These are phyloP conservation scores for Echinometra lucunter DNA, from an alignment of 53 echinoderm and acorn worm genomes.

Conservation along the genomic window DNA sequence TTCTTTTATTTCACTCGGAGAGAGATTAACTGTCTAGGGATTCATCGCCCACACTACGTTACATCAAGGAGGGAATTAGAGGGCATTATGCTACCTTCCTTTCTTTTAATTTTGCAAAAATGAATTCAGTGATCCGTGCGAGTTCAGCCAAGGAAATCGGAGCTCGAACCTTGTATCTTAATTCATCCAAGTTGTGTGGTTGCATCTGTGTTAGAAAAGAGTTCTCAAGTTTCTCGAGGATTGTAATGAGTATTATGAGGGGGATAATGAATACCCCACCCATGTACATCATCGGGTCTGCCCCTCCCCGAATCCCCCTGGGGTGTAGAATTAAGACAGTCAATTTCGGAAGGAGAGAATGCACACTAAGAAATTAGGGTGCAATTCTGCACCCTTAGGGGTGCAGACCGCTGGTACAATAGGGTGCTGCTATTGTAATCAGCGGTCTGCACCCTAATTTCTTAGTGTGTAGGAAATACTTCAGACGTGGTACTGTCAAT, in stretches of 20 bases:
- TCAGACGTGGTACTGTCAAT: no score
- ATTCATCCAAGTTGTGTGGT: slow-evolving; percentile 37
- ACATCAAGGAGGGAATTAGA: background rate
- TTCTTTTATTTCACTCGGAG: background rate
- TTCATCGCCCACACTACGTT: background rate
- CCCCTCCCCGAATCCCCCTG: slow-evolving; percentile 49
- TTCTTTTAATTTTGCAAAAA: background rate
- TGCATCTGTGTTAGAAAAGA: background rate
- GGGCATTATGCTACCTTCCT: background rate
- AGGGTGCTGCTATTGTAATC: no score
- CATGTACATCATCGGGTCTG: slow-evolving; percentile 53
- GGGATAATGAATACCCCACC: slow-evolving; percentile 48
- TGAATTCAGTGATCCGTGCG: background rate
- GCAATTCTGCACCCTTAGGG: no score
- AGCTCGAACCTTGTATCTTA: slow-evolving; percentile 28
- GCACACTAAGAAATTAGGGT: no score
- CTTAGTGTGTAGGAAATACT: no score
- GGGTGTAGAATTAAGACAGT: background rate
- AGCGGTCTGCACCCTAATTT: no score
- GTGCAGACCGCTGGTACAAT: no score
- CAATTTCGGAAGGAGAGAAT: background rate
- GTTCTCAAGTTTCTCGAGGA: slow-evolving; percentile 33
- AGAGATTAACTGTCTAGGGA: slow-evolving; percentile 11
- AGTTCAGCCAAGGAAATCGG: background rate
- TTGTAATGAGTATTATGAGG: slow-evolving; percentile 8